Conservation (phyloP, 2,797 vertebrate species). For the Chaetophractus vellerosus region DNA sequence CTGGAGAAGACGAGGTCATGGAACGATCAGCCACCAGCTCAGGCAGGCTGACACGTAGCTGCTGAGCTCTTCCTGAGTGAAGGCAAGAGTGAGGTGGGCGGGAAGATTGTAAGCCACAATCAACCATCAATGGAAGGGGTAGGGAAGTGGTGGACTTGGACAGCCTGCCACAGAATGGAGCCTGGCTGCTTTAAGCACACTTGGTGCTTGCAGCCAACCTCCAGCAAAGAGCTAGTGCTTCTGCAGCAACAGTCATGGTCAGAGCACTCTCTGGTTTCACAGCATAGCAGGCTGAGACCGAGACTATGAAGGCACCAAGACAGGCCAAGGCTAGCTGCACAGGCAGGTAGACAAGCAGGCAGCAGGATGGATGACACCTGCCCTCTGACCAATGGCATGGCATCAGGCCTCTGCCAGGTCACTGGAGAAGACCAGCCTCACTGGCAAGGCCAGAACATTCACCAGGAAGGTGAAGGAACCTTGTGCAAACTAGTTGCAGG, state of each 20-base stretch:
- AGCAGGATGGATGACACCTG: constrained; percentile 58
- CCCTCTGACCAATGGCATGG: constrained; percentile 64
- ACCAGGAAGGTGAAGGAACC: constrained; percentile 77
- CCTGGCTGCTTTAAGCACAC: constrained; percentile 69
- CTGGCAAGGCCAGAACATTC: constrained; percentile 65
- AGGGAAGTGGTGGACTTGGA: constrained; percentile 52
- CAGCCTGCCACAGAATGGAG: constrained; percentile 65
- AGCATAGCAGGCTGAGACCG: constrained; percentile 69
- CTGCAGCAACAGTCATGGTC: constrained; percentile 71
- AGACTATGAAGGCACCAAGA: constrained; percentile 35
- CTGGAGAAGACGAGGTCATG: constrained; percentile 68
- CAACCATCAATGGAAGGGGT: constrained; percentile 74
- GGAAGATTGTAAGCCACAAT: constrained; percentile 61
- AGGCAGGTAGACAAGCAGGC: constrained; percentile 66
- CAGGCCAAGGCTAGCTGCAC: constrained; percentile 25
- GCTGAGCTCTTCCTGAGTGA: constrained; percentile 53
- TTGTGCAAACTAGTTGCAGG: constrained; percentile 78
- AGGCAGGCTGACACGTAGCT: constrained; percentile 54
- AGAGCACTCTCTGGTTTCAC: constrained; percentile 69
- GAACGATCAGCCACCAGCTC: constrained; percentile 55
- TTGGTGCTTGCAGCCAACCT: constrained; percentile 76
- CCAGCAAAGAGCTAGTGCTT: constrained; percentile 77
- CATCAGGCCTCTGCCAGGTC: constrained; percentile 37
- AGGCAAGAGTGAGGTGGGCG: constrained; percentile 42
- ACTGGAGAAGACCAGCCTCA: too few species aligned